Percentiles rank a stretch among this genome's conserved stretches.
These are phyloP conservation scores for Phalangium opilio DNA, from an alignment of 2,888 invertebrate genomes.

Conservation along the genomic window DNA sequence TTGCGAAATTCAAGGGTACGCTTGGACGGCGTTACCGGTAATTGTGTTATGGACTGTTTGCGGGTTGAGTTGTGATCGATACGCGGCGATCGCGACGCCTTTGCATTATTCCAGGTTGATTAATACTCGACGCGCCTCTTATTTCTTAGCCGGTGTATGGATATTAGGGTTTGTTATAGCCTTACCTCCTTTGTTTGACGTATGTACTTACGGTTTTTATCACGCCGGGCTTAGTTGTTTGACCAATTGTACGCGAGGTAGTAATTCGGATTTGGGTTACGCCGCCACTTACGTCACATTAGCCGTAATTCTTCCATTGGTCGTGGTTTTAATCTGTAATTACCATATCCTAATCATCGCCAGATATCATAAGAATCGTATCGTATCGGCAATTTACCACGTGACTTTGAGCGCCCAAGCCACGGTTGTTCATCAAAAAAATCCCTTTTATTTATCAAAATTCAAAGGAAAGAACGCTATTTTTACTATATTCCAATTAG, in stretches of 20 bases:
- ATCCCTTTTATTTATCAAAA: constrained; percentile 51
- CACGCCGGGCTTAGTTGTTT: constrained; percentile 2
- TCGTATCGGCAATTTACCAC: constrained; percentile 69
- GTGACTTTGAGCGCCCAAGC: constrained; percentile 69
- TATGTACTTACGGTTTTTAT: constrained; percentile 10
- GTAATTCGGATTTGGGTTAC: constrained; percentile 12
- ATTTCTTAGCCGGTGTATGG: constrained; percentile 51
- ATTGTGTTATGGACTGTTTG: constrained; percentile 63
- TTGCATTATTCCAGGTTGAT: constrained; percentile 62
- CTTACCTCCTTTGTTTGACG: constrained; percentile 18
- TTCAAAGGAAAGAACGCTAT: constrained; percentile 43
- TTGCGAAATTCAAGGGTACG: constrained; percentile 19
- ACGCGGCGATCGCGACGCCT: constrained; percentile 63
- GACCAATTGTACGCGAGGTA: constrained; percentile 5
- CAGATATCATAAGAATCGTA: constrained; percentile 59
- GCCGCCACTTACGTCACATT: constrained; percentile 21
- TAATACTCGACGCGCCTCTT: constrained; percentile 49
- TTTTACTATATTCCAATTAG: constrained; percentile 52
- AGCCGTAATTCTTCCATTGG: constrained; percentile 23
- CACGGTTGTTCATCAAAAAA: constrained; percentile 41
- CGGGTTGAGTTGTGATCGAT: constrained; percentile 48
- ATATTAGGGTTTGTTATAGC: constrained; percentile 20
- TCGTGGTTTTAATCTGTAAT: constrained; percentile 24
- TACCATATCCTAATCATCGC: constrained; percentile 37
- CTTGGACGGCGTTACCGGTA: constrained; percentile 49